phyloP scores from a whole-genome alignment of 2,113 vertebrate species.

The Gymnogyps californianus region DNA sequence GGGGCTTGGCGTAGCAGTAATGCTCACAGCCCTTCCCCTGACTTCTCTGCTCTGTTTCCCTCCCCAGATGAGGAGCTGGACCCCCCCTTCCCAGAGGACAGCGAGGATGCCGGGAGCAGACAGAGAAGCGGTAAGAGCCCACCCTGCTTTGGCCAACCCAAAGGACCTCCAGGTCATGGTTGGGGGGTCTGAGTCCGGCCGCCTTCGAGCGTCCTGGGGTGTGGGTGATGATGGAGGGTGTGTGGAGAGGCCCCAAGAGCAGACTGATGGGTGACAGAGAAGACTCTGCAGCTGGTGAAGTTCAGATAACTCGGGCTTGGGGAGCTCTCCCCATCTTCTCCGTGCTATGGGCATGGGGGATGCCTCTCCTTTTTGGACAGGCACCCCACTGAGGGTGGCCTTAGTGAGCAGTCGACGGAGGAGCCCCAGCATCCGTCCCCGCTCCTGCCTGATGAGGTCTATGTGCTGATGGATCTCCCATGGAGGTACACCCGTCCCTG shows the following conservation, averaged over 20 bases:
- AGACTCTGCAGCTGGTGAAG: not conserved
- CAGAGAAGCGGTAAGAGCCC: constrained; percentile 11
- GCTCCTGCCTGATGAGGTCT: not conserved
- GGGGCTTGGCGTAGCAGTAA: accelerated
- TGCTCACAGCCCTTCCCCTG: not conserved
- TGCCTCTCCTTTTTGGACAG: not conserved
- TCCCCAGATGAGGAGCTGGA: constrained; percentile 66
- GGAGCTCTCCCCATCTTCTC: not conserved
- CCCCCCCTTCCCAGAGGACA: not conserved
- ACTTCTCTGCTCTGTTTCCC: not conserved
- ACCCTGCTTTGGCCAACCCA: not conserved
- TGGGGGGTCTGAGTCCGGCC: accelerated
- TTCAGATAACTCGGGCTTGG: not conserved
- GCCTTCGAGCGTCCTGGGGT: accelerated
- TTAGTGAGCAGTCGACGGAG: not conserved
- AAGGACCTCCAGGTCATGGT: accelerated
- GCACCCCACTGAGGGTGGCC: no score
- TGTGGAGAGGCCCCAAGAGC: not conserved
- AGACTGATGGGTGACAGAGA: not conserved
- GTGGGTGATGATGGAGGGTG: not conserved
- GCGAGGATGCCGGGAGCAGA: not conserved
- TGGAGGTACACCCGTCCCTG: not conserved
- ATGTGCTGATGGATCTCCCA: not conserved
- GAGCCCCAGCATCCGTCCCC: not conserved
- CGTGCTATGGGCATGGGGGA: not conserved